These are phyloP conservation scores for Barnardius zonarius DNA, from an alignment of 2,113 vertebrate species.

Conservation along the genomic window DNA sequence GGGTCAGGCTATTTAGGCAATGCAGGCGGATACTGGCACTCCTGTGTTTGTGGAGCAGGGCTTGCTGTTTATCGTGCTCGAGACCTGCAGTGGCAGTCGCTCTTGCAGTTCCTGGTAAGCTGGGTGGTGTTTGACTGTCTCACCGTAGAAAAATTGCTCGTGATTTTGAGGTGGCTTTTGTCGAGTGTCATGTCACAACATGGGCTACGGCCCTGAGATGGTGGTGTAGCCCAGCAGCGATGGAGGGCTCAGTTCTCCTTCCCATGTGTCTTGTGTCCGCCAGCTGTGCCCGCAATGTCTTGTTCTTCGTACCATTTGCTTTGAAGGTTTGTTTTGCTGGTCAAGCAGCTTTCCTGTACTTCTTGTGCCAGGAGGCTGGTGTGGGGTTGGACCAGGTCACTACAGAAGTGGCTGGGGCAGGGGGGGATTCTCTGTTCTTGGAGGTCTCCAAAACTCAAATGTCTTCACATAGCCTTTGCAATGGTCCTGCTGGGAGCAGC, in stretches of 20 bases:
- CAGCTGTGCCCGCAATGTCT: accelerated
- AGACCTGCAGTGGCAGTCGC: neutral
- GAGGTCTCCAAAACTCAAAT: neutral
- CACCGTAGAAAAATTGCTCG: neutral
- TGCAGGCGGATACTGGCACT: accelerated
- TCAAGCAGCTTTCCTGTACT: neutral
- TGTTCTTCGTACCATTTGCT: neutral
- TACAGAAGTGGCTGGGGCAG: neutral
- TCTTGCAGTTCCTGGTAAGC: accelerated
- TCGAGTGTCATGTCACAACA: neutral
- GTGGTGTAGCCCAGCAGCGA: neutral
- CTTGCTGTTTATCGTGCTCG: accelerated
- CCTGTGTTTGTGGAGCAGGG: accelerated
- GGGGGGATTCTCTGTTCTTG: neutral
- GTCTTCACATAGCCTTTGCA: neutral
- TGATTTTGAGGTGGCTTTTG: neutral
- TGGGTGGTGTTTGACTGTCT: neutral
- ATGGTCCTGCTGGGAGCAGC: neutral
- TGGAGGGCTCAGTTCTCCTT: neutral
- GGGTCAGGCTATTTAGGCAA: neutral
- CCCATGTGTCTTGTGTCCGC: neutral
- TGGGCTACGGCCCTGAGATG: no score
- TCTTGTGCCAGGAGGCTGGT: neutral
- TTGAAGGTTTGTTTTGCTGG: neutral
- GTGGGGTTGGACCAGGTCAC: neutral